phyloP scores from a whole-genome alignment of 2,797 vertebrate species.

The Bovichtus diacanthus region DNA sequence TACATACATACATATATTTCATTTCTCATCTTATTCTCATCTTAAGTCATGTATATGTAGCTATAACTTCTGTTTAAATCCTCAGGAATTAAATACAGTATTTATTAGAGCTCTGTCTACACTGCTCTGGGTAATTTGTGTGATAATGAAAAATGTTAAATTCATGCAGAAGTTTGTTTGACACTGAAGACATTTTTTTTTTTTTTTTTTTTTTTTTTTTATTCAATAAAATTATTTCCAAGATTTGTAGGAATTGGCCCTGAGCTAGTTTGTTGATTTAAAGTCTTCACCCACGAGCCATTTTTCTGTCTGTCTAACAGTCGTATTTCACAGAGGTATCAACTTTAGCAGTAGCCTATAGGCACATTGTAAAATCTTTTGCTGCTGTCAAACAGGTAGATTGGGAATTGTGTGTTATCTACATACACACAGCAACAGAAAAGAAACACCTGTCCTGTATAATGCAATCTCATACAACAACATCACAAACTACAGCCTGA shows the following conservation, averaged over 20 bases:
- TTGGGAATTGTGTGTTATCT: slow-evolving; percentile 9
- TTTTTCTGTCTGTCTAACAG: slow-evolving; percentile 59
- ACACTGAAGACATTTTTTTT: not conserved
- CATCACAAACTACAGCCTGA: slow-evolving; percentile 1
- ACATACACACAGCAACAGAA: slow-evolving; percentile 25
- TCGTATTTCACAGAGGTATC: slow-evolving; percentile 41
- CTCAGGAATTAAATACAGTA: slow-evolving; percentile 2
- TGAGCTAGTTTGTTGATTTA: slow-evolving; percentile 41
- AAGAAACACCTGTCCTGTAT: slow-evolving; percentile 44
- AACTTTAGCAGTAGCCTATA: slow-evolving; percentile 38
- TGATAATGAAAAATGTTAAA: slow-evolving; percentile 19
- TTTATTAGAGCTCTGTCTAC: not conserved
- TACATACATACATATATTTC: too few relatives aligned
- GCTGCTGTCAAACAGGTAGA: slow-evolving; percentile 27
- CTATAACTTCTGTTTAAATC: slow-evolving; percentile 10
- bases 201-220: too few relatives aligned
- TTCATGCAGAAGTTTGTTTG: slow-evolving; percentile 17
- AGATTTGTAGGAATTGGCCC: slow-evolving; percentile 28
- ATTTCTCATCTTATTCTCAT: too few relatives aligned
- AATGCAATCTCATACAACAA: not conserved
- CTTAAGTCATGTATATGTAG: not conserved
- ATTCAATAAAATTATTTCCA: slow-evolving; percentile 33
- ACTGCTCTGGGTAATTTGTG: not conserved
- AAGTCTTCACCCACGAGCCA: slow-evolving; percentile 39
- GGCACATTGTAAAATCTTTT: slow-evolving; percentile 38